Base-by-base conservation (phyloP, 2,888 invertebrate genomes). In the Ptilodon capucinus region DNA sequence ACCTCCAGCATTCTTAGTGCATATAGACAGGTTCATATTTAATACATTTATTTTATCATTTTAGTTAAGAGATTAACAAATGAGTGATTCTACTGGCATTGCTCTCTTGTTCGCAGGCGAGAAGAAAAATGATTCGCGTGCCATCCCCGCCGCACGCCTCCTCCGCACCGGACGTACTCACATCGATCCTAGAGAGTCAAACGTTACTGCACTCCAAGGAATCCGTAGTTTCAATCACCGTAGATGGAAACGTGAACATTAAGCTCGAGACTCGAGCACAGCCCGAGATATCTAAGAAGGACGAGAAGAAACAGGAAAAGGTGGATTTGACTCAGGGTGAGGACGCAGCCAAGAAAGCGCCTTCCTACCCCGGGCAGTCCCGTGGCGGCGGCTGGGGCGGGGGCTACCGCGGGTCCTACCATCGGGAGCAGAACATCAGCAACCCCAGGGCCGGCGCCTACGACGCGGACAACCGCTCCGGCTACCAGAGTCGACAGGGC, bases 111-210 rank as follows among this genome's bases (percentile, higher is more conserved):
- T 60, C 50, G 21, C 75, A 91, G 91, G 84, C 84, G 4, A 78
- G 92, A 49, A 79, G 92, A 50, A 93, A 93, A 71, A 84, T 86
- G 74, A 64, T 88, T 11, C 64, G 79, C 17, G 62, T 84, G 36
- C 80, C 89, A 7, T 86, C 88, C 0, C 86, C 89, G 32, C 74
- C 89, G 16, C 82, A 76, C 57, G 83, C 88, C 17, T 53, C 82
- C 1, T 73, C 92, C n/a, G 84, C 89, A 8, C 84, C 92, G 0
- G 95, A 96, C 81, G 68, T 96, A 7, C 82, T 96, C 4, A 93
- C 93, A 23, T 93, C 92, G 64, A 96, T 96, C 60, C 83, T 96
- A 66, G 93, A 93, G 55, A 92, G 93, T 60, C 96, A 96, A 77
- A 92, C 94, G 42, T 88, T 93, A 50, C 92, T 95, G 83, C 94